Evolutionary conservation across 2,113 vertebrate species (phyloP), one percentile per base, ranked within the genome.

Genomic region (Phodopus roborovskii): DNA sequence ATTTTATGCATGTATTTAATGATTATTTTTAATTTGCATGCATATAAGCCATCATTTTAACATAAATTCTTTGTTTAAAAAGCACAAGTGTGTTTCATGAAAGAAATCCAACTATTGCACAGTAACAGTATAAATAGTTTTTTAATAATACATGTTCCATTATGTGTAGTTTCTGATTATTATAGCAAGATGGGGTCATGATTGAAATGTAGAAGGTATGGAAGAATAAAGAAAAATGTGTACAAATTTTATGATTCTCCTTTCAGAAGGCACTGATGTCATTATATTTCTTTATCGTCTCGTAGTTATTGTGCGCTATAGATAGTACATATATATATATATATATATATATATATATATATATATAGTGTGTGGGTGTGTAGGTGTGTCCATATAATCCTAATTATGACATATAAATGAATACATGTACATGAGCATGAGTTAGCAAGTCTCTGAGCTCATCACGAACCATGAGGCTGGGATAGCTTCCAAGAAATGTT

Each of bases 21-120:
- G 93, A 73, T 88, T 91, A 91, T 94, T 77, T 91, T 95, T 92
- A 56, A 48, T 66, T 95, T 95, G 10, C 56, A 74, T 94, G 33
- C 30, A 56, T 20, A 56, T 88, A 33, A 53, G 7, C 36, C 75
- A 90, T 82, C 81, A 3, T 92, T 11, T 39, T 83, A 84, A 75
- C 19, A 92, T 75, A 79, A 86, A 12, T 71, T 96, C 2, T 50
- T 90, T 70, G 2, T 79, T 77, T 94, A n/a, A 13, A 50, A 7
- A 70, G 15, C 10, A 50, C 5, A 48, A 86, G 2, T 89, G 3
- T 58, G 2, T 91, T 92, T 91, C 39, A 1, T 71, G 1, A 87
- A 62, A 56, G 86, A 93, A 87, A 5, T 71, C 6, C n/a, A 93
- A 89, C 7, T 70, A 88, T 17, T 88, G 3, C 45, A 15, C 91